Evolutionary conservation across 37 sponge, comb jelly and placozoan genomes (phyloP), one percentile per base, ranked within the genome.

Genomic region (Hormiphora californensis): DNA sequence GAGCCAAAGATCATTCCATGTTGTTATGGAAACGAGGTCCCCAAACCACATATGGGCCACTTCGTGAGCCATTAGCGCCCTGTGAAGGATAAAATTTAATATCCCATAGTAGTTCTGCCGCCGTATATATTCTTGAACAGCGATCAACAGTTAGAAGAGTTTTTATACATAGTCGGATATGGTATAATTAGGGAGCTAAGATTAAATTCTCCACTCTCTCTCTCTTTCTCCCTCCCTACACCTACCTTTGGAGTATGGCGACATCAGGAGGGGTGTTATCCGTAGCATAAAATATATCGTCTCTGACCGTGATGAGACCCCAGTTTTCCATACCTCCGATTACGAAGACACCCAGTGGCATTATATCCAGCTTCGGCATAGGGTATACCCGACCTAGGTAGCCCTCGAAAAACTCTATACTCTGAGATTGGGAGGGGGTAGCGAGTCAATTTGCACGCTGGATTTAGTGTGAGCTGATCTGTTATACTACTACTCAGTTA

Each of bases 21-120:
- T 43, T 0, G 81, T 32, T 40, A 73, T 73, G 0, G 81, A 73
- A 5, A 73, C 81, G 46, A 73, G 81, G 25, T 73, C 81, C 23
- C 81, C 81, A 19, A 73, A 73, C 81, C 81, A 73, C 81, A 73
- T 73, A 46, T 73, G 81, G 8, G 81, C 81, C 44, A 73, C 81
- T 28, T 73, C 81, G 46, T 73, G 81, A 9, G 81, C 81, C 9
- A 73, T 1, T n/a, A 73, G 12, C 3, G 81, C 81, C 81, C 81
- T 73, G 81, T 30, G 9, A 49, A 9, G 15, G 53, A n/a, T n/a
- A n/a, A n/a, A n/a, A n/a, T n/a, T n/a, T n/a, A n/a, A n/a, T n/a
- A n/a, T n/a, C n/a, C n/a, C n/a, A n/a, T n/a, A n/a, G n/a, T n/a
- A n/a, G n/a, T n/a, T n/a, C n/a, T n/a, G n/a, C n/a, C n/a, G n/a